Base-by-base conservation (phyloP, 2,113 vertebrate species). In the Ictalurus punctatus region DNA sequence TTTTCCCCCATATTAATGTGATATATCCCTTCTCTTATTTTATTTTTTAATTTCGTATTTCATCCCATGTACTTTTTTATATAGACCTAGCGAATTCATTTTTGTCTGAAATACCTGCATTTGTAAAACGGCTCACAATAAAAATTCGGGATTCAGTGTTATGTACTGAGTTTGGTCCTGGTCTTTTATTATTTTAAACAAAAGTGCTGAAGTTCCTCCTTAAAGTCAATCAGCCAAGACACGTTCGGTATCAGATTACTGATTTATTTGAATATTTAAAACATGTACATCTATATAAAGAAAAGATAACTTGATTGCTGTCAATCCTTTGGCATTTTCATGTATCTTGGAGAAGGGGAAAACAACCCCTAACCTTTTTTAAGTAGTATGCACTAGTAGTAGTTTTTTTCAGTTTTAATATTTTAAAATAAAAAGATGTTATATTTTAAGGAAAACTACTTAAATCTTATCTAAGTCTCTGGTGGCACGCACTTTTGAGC, bases 91-190 rank as follows among this genome's bases (percentile, higher is more conserved):
- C 83, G 48, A 71, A 78, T 83, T 86, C 21, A 59, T 44, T 83
- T 84, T 86, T 85, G 48, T 86, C 65, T 84, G 67, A 76, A 84
- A 73, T 21, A 74, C 76, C 79, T 85, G 85, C 59, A 80, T 92
- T 92, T 90, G 73, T 89, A 89, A 87, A 83, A 88, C 27, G 58
- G 56, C 87, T 89, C 85, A 80, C 58, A 92, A 92, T 92, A 92
- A 83, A 83, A 91, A 91, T 89, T 86, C 40, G 54, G 52, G 59
- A 88, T 88, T 91, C 87, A 89, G 86, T 91, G 90, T 88, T 83
- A 87, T 10, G 56, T 76, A 59, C 23, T 0, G 10, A 14, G 17
- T 17, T 37, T 34, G 16, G 74, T 76, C 27, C 25, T 48, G 63
- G 80, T 61, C 61, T 86, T 25, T 85, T 37, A 5, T 30, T 58